phyloP scores from a whole-genome alignment of 2,797 vertebrate species.

The Gouania willdenowi region DNA sequence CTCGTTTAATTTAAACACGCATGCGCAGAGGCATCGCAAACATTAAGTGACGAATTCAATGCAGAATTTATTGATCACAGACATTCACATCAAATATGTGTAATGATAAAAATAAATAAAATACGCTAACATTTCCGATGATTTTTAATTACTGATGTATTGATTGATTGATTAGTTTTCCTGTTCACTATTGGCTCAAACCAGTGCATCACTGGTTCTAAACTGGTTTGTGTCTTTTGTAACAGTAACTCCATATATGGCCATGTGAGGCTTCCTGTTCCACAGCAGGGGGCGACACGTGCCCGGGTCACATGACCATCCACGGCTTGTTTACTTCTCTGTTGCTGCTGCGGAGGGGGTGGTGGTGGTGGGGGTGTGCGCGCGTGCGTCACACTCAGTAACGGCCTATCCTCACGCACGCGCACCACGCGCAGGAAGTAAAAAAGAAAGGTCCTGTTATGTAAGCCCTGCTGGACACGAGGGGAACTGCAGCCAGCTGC shows the following conservation, averaged over 20 bases:
- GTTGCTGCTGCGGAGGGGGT: constrained; percentile 34
- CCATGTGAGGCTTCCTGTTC: background rate
- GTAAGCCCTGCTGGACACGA: constrained; percentile 65
- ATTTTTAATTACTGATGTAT: too few species aligned
- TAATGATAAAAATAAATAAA: too few species aligned
- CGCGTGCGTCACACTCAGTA: background rate
- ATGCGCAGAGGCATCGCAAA: too few species aligned
- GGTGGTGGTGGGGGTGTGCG: constrained; percentile 8
- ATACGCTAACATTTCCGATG: too few species aligned
- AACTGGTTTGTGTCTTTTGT: too few species aligned
- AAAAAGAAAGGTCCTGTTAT: constrained; percentile 38
- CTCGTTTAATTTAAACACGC: too few species aligned
- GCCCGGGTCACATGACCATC: constrained; percentile 40
- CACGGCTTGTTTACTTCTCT: constrained; percentile 66
- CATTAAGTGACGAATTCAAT: too few species aligned
- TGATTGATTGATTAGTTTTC: too few species aligned
- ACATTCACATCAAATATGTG: too few species aligned
- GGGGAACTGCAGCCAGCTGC: constrained; percentile 57
- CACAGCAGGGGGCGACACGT: constrained; percentile 39
- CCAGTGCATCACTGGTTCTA: too few species aligned
- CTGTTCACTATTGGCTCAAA: too few species aligned
- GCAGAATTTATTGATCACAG: too few species aligned
- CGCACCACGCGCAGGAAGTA: background rate
- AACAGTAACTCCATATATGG: constrained; percentile 1
- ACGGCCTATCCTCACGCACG: constrained; percentile 7